Percentiles rank a stretch among this genome's conserved stretches.
Conservation (phyloP, 2,888 invertebrate species). For the Drosophila nr. perissopoda region DNA sequence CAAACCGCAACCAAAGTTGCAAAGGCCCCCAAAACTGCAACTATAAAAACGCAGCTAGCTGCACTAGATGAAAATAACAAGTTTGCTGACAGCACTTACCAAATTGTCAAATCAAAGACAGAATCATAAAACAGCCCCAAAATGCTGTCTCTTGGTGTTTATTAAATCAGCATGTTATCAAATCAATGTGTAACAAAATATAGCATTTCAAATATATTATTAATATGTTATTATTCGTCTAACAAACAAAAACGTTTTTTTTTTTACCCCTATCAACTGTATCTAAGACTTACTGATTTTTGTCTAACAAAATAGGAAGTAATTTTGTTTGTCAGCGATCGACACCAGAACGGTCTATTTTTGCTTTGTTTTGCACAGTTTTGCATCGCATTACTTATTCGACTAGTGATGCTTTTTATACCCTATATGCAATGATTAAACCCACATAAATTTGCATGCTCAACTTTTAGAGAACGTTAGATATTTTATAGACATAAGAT, state of each 20-base stretch:
- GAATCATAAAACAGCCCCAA: background rate
- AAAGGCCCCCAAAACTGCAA: constrained; percentile 39
- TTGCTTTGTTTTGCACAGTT: background rate
- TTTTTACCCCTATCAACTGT: background rate
- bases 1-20: constrained; percentile 65
- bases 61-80: constrained; percentile 23
- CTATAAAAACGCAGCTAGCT: constrained; percentile 17
- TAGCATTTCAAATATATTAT: background rate
- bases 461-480: background rate
- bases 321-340: background rate
- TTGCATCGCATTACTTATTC: background rate
- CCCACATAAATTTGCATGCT: background rate
- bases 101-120: constrained; percentile 49
- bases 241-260: accelerated
- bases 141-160: constrained; percentile 4
- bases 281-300: background rate
- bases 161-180: constrained; percentile 9
- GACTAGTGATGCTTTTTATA: background rate
- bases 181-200: background rate
- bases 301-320: background rate
- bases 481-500: background rate
- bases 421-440: background rate
- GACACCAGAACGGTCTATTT: background rate
- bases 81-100: constrained; percentile 41
- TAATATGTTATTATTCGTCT: background rate